A percentile compares a stretch with the other conserved stretches of the same genome.
These are phyloP conservation scores for Lepidurus apus DNA, from an alignment of 1,140 invertebrate genomes.

Conservation along the genomic window DNA sequence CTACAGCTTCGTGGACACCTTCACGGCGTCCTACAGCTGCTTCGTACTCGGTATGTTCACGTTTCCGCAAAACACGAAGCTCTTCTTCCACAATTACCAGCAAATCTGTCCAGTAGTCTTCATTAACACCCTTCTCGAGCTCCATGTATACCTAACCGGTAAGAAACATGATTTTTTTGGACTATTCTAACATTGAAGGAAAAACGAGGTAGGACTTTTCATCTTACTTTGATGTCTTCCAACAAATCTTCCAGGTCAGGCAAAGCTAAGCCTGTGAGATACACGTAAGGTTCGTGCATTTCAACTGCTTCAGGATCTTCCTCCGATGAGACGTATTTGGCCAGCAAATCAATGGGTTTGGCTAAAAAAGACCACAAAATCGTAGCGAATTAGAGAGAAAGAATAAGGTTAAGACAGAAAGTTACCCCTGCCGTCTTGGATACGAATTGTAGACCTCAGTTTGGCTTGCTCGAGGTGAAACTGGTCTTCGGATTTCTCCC, in stretches of 20 bases:
- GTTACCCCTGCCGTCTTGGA: constrained; percentile 76
- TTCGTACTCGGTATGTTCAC: constrained; percentile 57
- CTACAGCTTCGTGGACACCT: constrained; percentile 89
- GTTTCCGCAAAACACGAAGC: constrained; percentile 74
- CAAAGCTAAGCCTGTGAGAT: constrained; percentile 83
- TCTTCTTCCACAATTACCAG: constrained; percentile 94
- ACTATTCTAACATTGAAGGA: neutral
- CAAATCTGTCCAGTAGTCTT: constrained; percentile 95
- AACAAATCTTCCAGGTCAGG: constrained; percentile 95
- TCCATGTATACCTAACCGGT: constrained; percentile 65
- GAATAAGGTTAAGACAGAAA: constrained; percentile 36
- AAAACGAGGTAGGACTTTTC: constrained; percentile 46
- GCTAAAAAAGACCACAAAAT: constrained; percentile 51
- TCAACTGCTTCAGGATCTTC: constrained; percentile 88
- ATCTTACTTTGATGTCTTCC: constrained; percentile 84
- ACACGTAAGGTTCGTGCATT: constrained; percentile 97
- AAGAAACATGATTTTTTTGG: neutral
- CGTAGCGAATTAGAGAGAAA: neutral
- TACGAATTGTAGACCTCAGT: constrained; percentile 84
- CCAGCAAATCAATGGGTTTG: constrained; percentile 95
- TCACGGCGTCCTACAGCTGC: constrained; percentile 67
- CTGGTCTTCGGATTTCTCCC: constrained; percentile 90
- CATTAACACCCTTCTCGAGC: constrained; percentile 76
- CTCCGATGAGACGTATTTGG: constrained; percentile 91
- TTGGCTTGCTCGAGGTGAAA: constrained; percentile 86